Evolutionary conservation across 2,888 invertebrate species (phyloP).

Genomic region (Tipula vernalis): DNA sequence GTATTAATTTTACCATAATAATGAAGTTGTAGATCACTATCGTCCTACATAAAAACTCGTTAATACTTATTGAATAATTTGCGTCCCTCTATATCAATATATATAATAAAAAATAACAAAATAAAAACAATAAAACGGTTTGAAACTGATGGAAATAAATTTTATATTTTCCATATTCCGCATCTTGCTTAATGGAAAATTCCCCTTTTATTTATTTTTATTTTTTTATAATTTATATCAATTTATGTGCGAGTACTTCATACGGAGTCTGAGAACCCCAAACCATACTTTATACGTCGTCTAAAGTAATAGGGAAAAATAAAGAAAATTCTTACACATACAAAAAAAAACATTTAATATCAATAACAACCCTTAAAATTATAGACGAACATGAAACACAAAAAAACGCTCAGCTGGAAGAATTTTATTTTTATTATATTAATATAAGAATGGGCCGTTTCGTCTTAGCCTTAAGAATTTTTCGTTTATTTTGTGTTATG

Average conservation of each 20-base stretch:
- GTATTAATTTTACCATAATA: not conserved
- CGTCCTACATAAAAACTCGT: not conserved
- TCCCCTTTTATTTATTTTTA: not conserved
- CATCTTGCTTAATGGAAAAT: not conserved
- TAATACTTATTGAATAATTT: not conserved
- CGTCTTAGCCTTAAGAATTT: not conserved
- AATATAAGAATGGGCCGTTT: not conserved
- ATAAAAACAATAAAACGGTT: not conserved
- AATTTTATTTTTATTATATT: not conserved
- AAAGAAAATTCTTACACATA: not conserved
- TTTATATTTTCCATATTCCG: not conserved
- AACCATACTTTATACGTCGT: not conserved
- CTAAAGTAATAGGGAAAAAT: not conserved
- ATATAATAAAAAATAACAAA: not conserved
- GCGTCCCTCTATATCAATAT: not conserved
- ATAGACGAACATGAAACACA: not conserved
- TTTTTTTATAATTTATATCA: not conserved
- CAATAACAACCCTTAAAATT: not conserved
- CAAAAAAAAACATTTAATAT: not conserved
- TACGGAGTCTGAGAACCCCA: not conserved
- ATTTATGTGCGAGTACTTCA: not conserved
- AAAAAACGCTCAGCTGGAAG: not conserved
- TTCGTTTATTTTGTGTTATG: not conserved
- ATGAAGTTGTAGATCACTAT: not conserved
- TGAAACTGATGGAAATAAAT: not conserved